Base-by-base conservation (phyloP, 2,113 vertebrate species). In the Onychorhynchus coronatus region DNA sequence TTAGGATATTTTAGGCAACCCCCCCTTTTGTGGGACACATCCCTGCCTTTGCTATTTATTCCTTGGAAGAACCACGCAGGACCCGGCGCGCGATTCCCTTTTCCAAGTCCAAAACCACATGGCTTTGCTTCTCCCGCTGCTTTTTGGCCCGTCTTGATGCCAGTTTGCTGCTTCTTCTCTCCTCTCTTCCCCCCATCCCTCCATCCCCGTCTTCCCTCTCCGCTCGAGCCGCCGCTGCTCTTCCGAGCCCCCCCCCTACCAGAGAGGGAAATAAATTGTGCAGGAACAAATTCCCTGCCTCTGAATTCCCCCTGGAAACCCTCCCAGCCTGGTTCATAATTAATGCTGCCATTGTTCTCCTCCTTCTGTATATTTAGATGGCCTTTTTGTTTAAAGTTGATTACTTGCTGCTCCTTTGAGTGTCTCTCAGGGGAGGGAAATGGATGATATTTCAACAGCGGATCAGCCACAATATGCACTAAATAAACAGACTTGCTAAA, bases 321-420 rank as follows among this genome's bases (percentile, higher is more conserved):
- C 15, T 39, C 74, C 63, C 83, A n/a, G 92, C 88, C 88, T 7
- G 63, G 56, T 92, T 44, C 33, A 15, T 96, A 95, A 94, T 97
- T 96, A 95, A 96, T 94, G 93, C 95, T 74, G 63, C 95, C 92
- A 93, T 96, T 95, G 93, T 96, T 97, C 95, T 91, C 35, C 77
- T 52, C 22, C 12, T 59, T 88, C 89, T 96, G 92, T 97, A 85
- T 95, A 95, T 96, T 96, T 95, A 93, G 93, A 96, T 97, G 92
- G 93, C 84, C 75, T 90, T 96, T 94, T 91, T 96, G 93, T 96
- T 94, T 95, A 63, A 87, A 94, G 90, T 84, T n/a, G 95, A 78
- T 93, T 81, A 71, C 92, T 94, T 6, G 14, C 89, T 85, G 96
- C 91, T 95, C 90, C 91, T 96, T 67, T 84, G 88, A 89, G 74